Base-by-base conservation (phyloP, 2,113 vertebrate genomes). In the Nerophis ophidion region DNA sequence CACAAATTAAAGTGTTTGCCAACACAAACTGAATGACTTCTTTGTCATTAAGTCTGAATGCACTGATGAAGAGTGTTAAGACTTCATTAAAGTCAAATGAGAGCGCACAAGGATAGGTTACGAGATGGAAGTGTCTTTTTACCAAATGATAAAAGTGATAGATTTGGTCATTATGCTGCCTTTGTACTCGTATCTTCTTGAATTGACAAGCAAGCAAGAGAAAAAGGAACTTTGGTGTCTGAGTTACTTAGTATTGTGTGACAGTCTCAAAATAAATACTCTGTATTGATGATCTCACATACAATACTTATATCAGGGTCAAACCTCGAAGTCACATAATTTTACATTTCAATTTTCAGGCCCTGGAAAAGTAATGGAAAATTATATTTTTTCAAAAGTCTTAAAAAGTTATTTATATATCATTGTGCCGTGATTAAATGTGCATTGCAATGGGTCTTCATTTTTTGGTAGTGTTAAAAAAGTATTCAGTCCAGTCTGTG, bases 121-220 rank as follows among this genome's bases (percentile, higher is more conserved):
- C 55, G 36, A 44, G 19, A 52, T 3, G 5, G 47, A 60, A 55
- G 65, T 65, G 44, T 19, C 34, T 58, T 62, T 66, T 59, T 56
- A 68, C 36, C 60, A 46, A 66, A 67, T 70, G 85, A 84, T 81
- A 82, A 74, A 50, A 60, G 63, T 84, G 81, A 87, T 83, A 61
- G 77, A 87, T 86, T 65, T 62, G 61, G 65, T 82, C 85, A 78
- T 87, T 86, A 82, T 45, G 34, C 35, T 70, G 64, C 48, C 42
- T 68, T 76, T 75, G 75, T 81, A 78, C 81, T 55, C 76, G 84
- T 81, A 83, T 85, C 79, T 72, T 1, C 52, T 61, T 61, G 77
- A 83, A 81, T 77, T 75, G 81, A 76, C 74, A 70, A 50, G 48
- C 42, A 67, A 53, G 16, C 51, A 44, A 55, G 49, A 59, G n/a